Conservation (phyloP, 2,888 invertebrate species). For the Dynastes maya region DNA sequence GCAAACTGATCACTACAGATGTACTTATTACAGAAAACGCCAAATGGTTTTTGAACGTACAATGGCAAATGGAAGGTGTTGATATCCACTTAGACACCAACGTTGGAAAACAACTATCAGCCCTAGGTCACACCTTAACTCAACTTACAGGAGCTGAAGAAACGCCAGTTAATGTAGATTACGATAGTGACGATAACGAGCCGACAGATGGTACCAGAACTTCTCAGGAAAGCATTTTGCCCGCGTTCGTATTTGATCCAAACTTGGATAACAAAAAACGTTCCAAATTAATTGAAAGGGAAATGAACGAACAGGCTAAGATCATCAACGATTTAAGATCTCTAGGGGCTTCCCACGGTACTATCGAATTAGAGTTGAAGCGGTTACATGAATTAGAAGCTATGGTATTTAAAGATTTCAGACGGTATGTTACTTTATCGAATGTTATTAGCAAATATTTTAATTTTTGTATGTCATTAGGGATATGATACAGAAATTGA, state of each 20-base stretch:
- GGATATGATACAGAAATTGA: conserved; percentile 93
- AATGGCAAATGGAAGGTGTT: conserved; percentile 99
- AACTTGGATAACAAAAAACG: conserved; percentile 86
- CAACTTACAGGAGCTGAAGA: conserved; percentile 95
- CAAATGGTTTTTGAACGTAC: conserved; percentile 98
- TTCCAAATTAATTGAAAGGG: conserved; percentile 94
- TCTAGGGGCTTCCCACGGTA: conserved; percentile 89
- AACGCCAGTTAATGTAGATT: conserved; percentile 72
- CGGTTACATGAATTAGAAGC: conserved; percentile 94
- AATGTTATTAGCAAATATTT: background rate
- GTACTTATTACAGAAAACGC: conserved; percentile 83
- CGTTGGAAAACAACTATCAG: conserved; percentile 95
- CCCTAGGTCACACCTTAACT: conserved; percentile 95
- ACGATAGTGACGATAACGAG: conserved; percentile 86
- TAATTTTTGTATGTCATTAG: conserved; percentile 71
- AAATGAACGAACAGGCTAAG: conserved; percentile 98
- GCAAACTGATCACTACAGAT: no score
- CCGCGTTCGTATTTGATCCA: conserved; percentile 88
- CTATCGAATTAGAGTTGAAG: conserved; percentile 93
- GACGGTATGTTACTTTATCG: conserved; percentile 73
- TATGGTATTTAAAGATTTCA: conserved; percentile 93
- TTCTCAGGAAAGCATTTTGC: conserved; percentile 83
- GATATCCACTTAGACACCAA: conserved; percentile 97
- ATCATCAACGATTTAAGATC: conserved; percentile 92
- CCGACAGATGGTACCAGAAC: conserved; percentile 77